Conservation (phyloP, 2,797 vertebrate species). For the Coregonus sp. region DNA sequence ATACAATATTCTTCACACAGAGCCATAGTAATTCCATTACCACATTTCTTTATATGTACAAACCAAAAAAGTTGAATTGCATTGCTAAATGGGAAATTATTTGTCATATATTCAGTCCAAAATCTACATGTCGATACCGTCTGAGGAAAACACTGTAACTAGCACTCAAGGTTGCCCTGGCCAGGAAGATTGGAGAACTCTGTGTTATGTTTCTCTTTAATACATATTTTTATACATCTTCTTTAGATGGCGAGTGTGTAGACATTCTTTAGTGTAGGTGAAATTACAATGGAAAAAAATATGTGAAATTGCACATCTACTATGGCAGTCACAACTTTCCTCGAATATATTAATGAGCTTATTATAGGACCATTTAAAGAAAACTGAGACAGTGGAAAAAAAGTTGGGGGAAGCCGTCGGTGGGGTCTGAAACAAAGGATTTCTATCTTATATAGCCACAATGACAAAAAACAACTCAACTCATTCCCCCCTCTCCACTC, state of each 20-base stretch:
- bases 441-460: not conserved
- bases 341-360: conserved; percentile 41
- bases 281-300: not conserved
- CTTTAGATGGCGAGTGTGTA: not conserved
- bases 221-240: not conserved
- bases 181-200: not conserved
- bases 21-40: not conserved
- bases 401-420: conserved; percentile 14
- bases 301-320: conserved; percentile 35
- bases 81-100: not conserved
- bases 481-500: conserved; percentile 23
- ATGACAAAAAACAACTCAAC: conserved; percentile 10
- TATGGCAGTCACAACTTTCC: conserved; percentile 36
- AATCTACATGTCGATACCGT: too few relatives aligned
- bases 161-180: not conserved
- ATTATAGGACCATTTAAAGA: conserved; percentile 26
- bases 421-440: conserved; percentile 12
- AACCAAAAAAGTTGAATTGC: not conserved
- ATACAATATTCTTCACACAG: not conserved
- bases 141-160: too few relatives aligned
- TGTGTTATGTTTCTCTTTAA: not conserved
- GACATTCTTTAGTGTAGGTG: not conserved
- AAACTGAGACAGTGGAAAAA: conserved; percentile 40
- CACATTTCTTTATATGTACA: not conserved
- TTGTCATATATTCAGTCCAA: not conserved